Evolutionary conservation across 2,797 vertebrate genomes (phyloP), one percentile per base, ranked within the genome.

Genomic region (Distichodus sexfasciatus): DNA sequence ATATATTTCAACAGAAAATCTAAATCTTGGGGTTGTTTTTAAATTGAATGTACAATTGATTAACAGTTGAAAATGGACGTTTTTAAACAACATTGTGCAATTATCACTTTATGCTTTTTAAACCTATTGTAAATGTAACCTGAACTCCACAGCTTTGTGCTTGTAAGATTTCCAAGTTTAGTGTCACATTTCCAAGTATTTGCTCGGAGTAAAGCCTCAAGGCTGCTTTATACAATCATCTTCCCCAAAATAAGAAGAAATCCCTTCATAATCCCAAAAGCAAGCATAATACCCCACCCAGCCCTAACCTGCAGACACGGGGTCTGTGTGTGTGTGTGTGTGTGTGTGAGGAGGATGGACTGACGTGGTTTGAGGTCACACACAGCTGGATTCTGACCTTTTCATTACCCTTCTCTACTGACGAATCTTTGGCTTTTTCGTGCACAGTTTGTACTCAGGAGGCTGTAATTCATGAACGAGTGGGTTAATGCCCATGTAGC

Each of bases 181-280:
- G 23, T 14, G 23, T 24, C 14, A n/a, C 1, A 51, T 28, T 51
- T 51, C 48, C 48, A 28, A 29, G 48, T 29, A 51, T 5, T 24
- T 24, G 3, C 29, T 51, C 48, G 6, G 48, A 51, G 48, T 1
- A 8, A 51, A 26, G 23, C 6, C 24, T 51, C 26, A 6, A 28
- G 48, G 48, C 7, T 29, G 12, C 4, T 3, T 26, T 48, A 4
- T 5, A 9, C 48, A 51, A 51, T n/a, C 24, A 15, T 51, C 48
- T 51, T 12, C 6, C 48, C 12, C 2, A 51, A 51, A 23, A 47
- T 21, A 47, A 47, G 19, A 10, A 26, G 6, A 50, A 29, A 51
- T 51, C 48, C 26, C 46, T 51, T 29, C n/a, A 29, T 51, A 51
- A 51, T 33, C 50, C 50, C 14, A 29, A n/a, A n/a, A n/a, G n/a